These are phyloP conservation scores for Vicugna pacos DNA, from an alignment of 2,113 vertebrate genomes.

Conservation along the genomic window DNA sequence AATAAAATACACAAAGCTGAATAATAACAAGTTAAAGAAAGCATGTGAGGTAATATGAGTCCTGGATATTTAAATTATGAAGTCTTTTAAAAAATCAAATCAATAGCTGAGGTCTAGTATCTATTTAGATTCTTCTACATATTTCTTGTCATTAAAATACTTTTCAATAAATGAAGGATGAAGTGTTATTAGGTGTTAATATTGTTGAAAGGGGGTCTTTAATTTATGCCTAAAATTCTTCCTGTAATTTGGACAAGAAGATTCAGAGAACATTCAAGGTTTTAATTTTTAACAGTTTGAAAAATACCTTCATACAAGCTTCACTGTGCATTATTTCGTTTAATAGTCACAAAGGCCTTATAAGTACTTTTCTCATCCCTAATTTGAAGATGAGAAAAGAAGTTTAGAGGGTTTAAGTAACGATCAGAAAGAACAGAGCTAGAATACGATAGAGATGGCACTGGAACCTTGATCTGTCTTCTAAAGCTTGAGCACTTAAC, in stretches of 20 bases:
- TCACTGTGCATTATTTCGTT: not conserved
- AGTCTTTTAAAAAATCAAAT: not conserved
- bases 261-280: not conserved
- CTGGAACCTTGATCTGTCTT: not conserved
- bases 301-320: not conserved
- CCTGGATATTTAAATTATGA: slow-evolving; percentile 12
- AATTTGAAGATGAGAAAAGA: not conserved
- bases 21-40: slow-evolving; percentile 18
- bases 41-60: not conserved
- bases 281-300: not conserved
- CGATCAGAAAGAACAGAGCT: not conserved
- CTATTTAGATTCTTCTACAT: not conserved
- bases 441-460: not conserved
- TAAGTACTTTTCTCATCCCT: not conserved
- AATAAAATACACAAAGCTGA: not conserved
- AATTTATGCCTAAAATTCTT: not conserved
- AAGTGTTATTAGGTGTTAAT: not conserved
- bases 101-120: not conserved
- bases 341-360: not conserved
- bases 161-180: not conserved
- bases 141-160: not conserved
- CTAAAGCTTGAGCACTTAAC: not conserved
- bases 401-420: not conserved
- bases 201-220: not conserved
- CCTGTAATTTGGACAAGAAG: not conserved